Base-by-base conservation (phyloP, 92 coral and sea anemone species). In the Metridium senile region DNA sequence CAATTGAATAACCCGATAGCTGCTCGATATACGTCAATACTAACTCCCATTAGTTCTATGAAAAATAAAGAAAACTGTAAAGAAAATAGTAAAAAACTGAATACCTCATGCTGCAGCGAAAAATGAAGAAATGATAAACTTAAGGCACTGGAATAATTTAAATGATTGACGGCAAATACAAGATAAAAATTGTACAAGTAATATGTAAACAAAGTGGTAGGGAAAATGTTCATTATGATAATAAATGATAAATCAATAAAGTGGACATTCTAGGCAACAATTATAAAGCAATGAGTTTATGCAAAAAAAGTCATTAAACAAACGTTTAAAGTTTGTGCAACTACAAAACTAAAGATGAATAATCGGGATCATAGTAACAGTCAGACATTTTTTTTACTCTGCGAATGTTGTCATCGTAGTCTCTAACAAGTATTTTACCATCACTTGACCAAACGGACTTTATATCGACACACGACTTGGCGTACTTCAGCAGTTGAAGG, bases 1-100 rank as follows among this genome's bases (percentile, higher is more conserved):
- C 33, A 62, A 27, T 62, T 62, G 39, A 62, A 62, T 71, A 46
- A 34, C 59, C 76, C 35, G 34, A 71, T 34, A 46, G 62, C 62
- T 45, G 76, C 58, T 51, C 62, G 34, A 46, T 34, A 28, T 23
- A 22, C 20, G 4, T 46, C 54, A 16, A 51, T 23, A 69, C 49
- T 7, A 34, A 27, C 33, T 71, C 58, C 35, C 28, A 46, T 71
- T 21, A 22, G 26, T 31, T 31, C 13, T 31, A 43, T 57, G 49
- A 33, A 51, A 25, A 17, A 21, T 27, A 9, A 43, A 34, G 26
- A 46, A 13, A 39, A 39, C 49, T 39, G 49, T 22, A 26, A 9
- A 23, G 27, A 26, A 69, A 33, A 30, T 51, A 27, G 51, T 69
- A 33, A 69, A 23, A 51, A 26, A 26, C 20, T 33, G 17, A 26